A percentile compares a stretch with the other conserved stretches of the same genome.
Evolutionary conservation across 2,888 invertebrate genomes (phyloP).

Genomic region (Pherbina coryleti): DNA sequence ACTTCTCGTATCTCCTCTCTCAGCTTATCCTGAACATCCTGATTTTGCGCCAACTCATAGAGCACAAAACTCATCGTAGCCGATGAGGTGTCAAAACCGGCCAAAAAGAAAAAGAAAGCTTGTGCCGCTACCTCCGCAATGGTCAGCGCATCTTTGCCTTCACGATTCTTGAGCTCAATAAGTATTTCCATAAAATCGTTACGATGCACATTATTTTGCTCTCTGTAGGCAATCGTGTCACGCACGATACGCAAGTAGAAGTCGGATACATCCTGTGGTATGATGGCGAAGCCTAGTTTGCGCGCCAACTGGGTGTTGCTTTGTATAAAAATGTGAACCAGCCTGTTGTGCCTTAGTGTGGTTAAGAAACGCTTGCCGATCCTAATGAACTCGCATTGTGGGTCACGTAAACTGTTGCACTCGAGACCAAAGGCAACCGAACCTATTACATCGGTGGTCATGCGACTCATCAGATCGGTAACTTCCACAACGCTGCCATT

Average conservation of each 20-base stretch:
- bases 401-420: conserved; percentile 68
- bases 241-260: conserved; percentile 64
- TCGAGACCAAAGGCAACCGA: conserved; percentile 71
- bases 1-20: conserved; percentile 66
- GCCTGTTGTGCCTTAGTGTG: conserved; percentile 33
- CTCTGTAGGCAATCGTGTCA: conserved; percentile 66
- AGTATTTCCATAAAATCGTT: conserved; percentile 72
- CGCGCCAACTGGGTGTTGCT: conserved; percentile 56
- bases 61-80: conserved; percentile 72
- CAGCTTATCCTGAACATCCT: conserved; percentile 50
- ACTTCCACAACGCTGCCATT: conserved; percentile 53
- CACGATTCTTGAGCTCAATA: conserved; percentile 65
- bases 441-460: conserved; percentile 72
- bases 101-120: conserved; percentile 57
- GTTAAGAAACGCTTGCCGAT: conserved; percentile 57
- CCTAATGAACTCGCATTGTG: conserved; percentile 65
- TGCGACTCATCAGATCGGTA: conserved; percentile 68
- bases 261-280: conserved; percentile 56
- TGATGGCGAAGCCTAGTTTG: conserved; percentile 51
- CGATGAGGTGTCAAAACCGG: conserved; percentile 77
- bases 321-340: conserved; percentile 44
- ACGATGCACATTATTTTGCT: conserved; percentile 62
- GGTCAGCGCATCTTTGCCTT: conserved; percentile 48
- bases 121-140: conserved; percentile 59
- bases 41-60: conserved; percentile 56